A percentile compares a stretch with the other conserved stretches of the same genome.
Evolutionary conservation across 2,888 invertebrate genomes (phyloP).

Genomic region (Dynastes grantii): DNA sequence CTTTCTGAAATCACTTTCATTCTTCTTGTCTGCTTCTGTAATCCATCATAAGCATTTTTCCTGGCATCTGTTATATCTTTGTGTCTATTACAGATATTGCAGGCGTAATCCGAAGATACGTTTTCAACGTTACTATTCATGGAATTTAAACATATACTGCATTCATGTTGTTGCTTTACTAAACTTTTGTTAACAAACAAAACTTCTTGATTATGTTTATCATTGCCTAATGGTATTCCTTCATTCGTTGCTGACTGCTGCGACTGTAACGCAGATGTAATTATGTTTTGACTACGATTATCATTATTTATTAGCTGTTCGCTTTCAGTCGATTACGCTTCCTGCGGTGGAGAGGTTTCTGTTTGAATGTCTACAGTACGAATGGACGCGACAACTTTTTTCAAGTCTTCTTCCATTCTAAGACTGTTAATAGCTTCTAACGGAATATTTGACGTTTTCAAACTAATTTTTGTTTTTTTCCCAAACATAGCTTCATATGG

Average conservation of each 20-base stretch:
- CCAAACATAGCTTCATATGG: too few species aligned
- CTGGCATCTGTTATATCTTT: constrained; percentile 1
- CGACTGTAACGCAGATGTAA: too few species aligned
- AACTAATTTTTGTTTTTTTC: neutral
- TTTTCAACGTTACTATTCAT: neutral
- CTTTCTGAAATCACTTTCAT: too few species aligned
- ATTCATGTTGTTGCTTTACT: neutral
- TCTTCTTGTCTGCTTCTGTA: constrained; percentile 50
- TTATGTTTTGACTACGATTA: too few species aligned
- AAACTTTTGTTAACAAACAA: too few species aligned
- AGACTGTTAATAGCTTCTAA: too few species aligned
- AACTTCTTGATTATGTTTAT: too few species aligned
- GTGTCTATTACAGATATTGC: constrained; percentile 4
- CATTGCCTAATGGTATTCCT: too few species aligned
- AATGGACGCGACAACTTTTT: constrained; percentile 19
- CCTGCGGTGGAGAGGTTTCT: too few species aligned
- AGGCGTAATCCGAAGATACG: neutral
- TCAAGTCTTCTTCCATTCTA: neutral
- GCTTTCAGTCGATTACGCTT: too few species aligned
- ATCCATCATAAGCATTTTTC: constrained; percentile 21
- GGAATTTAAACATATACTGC: neutral
- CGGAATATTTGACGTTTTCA: constrained; percentile 19
- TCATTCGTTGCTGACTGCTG: too few species aligned
- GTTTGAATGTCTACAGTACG: neutral
- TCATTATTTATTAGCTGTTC: too few species aligned